Conservation (phyloP, 2,888 invertebrate genomes). For the Theretra japonica region DNA sequence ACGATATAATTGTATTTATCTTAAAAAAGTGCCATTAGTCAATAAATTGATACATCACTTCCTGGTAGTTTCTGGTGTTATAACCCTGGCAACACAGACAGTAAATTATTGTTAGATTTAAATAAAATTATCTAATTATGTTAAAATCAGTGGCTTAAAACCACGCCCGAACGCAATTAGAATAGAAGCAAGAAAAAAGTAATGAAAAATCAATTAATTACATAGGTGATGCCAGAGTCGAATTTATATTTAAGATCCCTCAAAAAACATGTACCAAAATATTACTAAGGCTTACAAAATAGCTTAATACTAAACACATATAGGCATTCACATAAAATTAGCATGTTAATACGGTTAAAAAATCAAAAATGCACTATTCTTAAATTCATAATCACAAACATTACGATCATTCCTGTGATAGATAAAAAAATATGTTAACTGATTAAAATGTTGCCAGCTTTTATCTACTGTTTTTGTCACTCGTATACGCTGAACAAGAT, state of each 20-base stretch:
- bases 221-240: not conserved
- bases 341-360: constrained; percentile 83
- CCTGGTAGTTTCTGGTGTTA: constrained; percentile 49
- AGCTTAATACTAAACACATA: constrained; percentile 58
- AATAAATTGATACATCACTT: constrained; percentile 72
- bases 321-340: constrained; percentile 73
- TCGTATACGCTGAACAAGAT: constrained; percentile 39
- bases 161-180: constrained; percentile 1
- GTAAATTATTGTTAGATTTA: constrained; percentile 32
- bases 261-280: constrained; percentile 72
- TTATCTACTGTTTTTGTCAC: constrained; percentile 35
- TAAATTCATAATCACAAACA: constrained; percentile 71
- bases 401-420: constrained; percentile 57
- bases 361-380: constrained; percentile 78
- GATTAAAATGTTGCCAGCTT: constrained; percentile 72
- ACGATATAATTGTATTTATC: constrained; percentile 58
- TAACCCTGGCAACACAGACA: constrained; percentile 9
- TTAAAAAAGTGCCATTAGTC: constrained; percentile 53
- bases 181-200: constrained; percentile 2
- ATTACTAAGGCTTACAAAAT: constrained; percentile 53
- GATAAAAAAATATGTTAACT: constrained; percentile 71
- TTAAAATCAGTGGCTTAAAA: not conserved
- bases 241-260: constrained; percentile 35
- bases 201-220: not conserved
- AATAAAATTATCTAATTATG: constrained; percentile 17